Conservation (phyloP, 2,113 vertebrate species). For the Delphinapterus leucas region DNA sequence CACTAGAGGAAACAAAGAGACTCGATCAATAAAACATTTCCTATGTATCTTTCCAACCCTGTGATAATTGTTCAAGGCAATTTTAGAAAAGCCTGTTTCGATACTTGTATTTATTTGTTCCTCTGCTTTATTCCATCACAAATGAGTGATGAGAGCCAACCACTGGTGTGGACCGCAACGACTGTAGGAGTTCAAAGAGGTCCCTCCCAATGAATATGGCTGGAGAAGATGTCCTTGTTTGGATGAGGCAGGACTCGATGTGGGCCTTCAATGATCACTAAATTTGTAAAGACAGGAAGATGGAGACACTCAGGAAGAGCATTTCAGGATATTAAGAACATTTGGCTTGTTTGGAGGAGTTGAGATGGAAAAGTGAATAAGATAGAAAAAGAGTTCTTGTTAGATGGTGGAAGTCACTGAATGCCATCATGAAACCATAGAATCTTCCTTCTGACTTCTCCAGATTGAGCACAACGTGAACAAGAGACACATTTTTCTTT, state of each 20-base stretch:
- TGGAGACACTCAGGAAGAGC: neutral
- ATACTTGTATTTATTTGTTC: neutral
- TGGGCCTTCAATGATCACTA: neutral
- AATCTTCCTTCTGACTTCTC: neutral
- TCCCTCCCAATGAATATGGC: neutral
- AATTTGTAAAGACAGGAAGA: neutral
- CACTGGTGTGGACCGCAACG: fast-evolving
- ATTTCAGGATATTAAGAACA: neutral
- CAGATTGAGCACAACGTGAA: neutral
- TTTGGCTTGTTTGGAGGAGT: too few species aligned
- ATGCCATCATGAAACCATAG: neutral
- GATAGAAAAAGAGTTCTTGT: neutral
- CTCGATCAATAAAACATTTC: slow-evolving; percentile 23
- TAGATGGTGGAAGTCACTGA: neutral
- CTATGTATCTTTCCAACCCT: neutral
- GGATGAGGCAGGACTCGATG: neutral
- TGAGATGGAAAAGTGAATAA: neutral
- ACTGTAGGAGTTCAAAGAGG: neutral
- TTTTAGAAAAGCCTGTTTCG: neutral
- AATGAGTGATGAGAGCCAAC: neutral
- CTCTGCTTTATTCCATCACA: neutral
- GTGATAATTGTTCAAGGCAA: neutral
- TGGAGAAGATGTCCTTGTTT: neutral
- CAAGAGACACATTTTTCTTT: neutral
- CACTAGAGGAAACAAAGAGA: neutral